phyloP scores from a whole-genome alignment of 2,113 vertebrate genomes.

The Leucopsar rothschildi region DNA sequence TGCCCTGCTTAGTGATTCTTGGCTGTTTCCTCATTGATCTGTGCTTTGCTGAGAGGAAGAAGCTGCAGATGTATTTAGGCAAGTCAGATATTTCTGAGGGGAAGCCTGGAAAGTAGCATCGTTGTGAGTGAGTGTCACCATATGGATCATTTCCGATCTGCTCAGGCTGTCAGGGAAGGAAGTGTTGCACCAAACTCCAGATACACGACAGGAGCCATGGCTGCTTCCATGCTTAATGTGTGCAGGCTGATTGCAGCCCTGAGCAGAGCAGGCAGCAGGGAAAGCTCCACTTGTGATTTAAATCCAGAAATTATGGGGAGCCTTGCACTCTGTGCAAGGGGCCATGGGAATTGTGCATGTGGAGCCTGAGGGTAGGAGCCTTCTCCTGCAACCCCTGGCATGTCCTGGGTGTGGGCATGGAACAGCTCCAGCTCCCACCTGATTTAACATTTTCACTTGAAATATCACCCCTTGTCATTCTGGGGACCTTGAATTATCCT shows the following conservation, averaged over 20 bases:
- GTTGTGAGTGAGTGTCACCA: background rate
- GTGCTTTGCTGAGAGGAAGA: background rate
- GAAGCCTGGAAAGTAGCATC: background rate
- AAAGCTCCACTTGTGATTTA: background rate
- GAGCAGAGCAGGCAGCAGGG: background rate
- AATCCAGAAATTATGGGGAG: background rate
- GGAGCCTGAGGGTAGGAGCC: background rate
- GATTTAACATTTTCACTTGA: background rate
- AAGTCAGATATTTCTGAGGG: background rate
- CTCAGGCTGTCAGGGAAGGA: background rate
- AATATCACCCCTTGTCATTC: background rate
- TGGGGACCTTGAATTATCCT: background rate
- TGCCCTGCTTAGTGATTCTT: background rate
- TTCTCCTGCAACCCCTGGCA: accelerated
- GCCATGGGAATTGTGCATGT: accelerated
- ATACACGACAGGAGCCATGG: accelerated
- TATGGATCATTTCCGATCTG: background rate
- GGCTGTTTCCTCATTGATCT: background rate
- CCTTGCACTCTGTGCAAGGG: background rate
- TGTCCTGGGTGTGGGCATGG: background rate
- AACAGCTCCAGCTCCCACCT: background rate
- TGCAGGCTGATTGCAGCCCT: background rate
- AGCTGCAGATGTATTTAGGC: background rate
- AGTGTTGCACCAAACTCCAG: background rate
- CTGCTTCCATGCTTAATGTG: background rate